These are phyloP conservation scores for Arenicola marina DNA, from an alignment of 2,888 invertebrate genomes.

Conservation along the genomic window DNA sequence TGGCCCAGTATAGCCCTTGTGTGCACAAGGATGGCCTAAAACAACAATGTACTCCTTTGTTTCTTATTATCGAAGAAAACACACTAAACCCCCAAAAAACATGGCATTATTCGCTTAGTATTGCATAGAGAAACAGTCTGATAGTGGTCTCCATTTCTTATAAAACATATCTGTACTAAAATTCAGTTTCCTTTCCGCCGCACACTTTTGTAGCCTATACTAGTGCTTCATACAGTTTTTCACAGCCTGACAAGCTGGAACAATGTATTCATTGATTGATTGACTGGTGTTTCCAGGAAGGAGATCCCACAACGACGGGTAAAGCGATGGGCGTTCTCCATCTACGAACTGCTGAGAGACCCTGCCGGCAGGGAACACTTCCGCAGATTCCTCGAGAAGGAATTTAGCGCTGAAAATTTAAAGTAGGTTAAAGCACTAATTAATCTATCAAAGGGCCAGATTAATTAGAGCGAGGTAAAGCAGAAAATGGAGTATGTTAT, in stretches of 20 bases:
- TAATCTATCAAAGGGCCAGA: background rate
- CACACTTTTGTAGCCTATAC: too few relatives aligned
- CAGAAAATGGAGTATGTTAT: background rate
- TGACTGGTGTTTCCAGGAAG: slow-evolving; percentile 24
- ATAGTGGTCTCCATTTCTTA: too few relatives aligned
- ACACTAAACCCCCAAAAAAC: too few relatives aligned
- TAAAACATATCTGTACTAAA: too few relatives aligned
- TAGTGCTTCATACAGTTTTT: too few relatives aligned
- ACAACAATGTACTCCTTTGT: too few relatives aligned
- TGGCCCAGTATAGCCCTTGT: too few relatives aligned
- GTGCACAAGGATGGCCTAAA: too few relatives aligned
- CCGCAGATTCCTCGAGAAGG: slow-evolving; percentile 92
- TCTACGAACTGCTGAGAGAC: slow-evolving; percentile 92
- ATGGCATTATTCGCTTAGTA: too few relatives aligned
- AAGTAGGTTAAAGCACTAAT: slow-evolving; percentile 69
- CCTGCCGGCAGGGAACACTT: slow-evolving; percentile 95
- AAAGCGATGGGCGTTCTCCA: slow-evolving; percentile 95
- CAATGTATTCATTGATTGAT: background rate
- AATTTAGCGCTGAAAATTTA: slow-evolving; percentile 98
- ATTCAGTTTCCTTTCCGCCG: too few relatives aligned
- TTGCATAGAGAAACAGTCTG: too few relatives aligned
- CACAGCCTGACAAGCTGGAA: background rate
- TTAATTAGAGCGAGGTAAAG: background rate
- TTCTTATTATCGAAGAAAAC: too few relatives aligned
- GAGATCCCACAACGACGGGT: slow-evolving; percentile 82